phyloP scores from a whole-genome alignment of 2,888 invertebrate species.

The Dione vanillae region DNA sequence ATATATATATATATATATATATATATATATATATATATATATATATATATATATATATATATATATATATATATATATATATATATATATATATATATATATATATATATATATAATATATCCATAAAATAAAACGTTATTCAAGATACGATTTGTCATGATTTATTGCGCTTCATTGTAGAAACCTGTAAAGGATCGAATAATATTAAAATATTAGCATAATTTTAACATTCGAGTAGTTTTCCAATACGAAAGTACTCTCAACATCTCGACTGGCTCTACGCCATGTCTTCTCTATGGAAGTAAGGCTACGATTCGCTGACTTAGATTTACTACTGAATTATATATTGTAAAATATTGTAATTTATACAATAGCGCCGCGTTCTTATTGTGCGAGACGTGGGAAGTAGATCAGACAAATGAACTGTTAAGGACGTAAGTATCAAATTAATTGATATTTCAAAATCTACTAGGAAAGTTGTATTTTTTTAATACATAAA shows the following conservation, averaged over 20 bases:
- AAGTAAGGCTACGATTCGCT: constrained; percentile 16
- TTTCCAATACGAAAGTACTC: constrained; percentile 22
- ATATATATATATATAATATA: no score
- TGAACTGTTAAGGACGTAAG: background rate
- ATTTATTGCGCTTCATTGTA: background rate
- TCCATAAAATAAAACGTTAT: background rate
- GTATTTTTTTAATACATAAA: no score
- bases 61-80: no score
- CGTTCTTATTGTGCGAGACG: background rate
- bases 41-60: no score
- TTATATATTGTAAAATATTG: constrained; percentile 22
- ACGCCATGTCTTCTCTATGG: constrained; percentile 22
- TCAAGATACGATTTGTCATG: background rate
- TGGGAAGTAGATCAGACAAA: background rate
- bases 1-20: no score
- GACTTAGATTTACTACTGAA: constrained; percentile 17
- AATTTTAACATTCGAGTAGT: constrained; percentile 19
- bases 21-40: no score
- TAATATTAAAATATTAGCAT: constrained; percentile 21
- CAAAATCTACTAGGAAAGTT: background rate
- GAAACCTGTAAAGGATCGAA: constrained; percentile 20
- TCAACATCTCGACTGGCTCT: constrained; percentile 19
- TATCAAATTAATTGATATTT: background rate
- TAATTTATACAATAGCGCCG: background rate
- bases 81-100: no score